Evolutionary conservation across 1,140 invertebrate genomes (phyloP).

Genomic region (Ephestia elutella): DNA sequence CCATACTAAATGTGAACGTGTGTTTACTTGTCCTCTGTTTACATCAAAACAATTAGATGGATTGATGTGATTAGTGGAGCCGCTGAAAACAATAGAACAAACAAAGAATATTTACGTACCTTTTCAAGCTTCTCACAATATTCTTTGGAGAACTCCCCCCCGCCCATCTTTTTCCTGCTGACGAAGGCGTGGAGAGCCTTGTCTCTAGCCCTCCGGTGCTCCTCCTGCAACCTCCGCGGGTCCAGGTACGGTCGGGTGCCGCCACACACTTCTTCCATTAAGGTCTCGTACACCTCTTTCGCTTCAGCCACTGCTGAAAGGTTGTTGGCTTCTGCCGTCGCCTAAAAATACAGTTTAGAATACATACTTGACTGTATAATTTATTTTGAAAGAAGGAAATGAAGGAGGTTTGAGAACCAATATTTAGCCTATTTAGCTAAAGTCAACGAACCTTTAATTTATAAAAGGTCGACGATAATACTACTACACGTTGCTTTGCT

Average conservation of each 20-base stretch:
- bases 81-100: no score
- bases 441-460: no score
- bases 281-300: constrained; percentile 88
- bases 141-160: constrained; percentile 88
- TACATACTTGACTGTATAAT: neutral
- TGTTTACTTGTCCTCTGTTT: no score
- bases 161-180: constrained; percentile 93
- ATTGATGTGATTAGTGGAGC: no score
- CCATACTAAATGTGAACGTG: no score
- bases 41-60: no score
- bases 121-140: constrained; percentile 85
- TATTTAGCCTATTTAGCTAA: no score
- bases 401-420: no score
- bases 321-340: constrained; percentile 99
- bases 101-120: constrained; percentile 55
- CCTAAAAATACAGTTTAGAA: constrained; percentile 66
- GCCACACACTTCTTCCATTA: constrained; percentile 94
- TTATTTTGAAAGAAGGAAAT: no score
- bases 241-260: constrained; percentile 91
- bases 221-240: constrained; percentile 83
- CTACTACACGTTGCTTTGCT: no score
- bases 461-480: no score
- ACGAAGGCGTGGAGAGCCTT: constrained; percentile 78
- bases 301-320: constrained; percentile 93
- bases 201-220: constrained; percentile 84